Conservation (phyloP, 2,888 invertebrate species). For the Leptopilina drosophilae region DNA sequence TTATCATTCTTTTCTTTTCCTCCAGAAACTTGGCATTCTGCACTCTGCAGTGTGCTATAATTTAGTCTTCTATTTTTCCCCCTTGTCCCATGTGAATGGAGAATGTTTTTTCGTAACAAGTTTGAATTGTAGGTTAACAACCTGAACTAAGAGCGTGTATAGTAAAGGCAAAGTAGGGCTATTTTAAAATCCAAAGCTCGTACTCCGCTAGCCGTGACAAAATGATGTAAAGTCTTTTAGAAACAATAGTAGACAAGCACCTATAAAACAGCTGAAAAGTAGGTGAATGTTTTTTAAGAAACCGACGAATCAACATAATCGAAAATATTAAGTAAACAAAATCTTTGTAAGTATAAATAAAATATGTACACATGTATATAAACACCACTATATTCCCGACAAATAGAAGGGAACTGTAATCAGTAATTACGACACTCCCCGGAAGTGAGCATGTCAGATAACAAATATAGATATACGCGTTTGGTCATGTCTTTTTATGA, state of each 20-base stretch:
- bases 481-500: constrained; percentile 1
- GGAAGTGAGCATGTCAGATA: constrained; percentile 24
- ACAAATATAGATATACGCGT: constrained; percentile 10
- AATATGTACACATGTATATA: background rate
- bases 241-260: background rate
- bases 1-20: too few species aligned
- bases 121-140: constrained; percentile 9
- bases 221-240: constrained; percentile 15
- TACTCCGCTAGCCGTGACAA: constrained; percentile 2
- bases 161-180: constrained; percentile 18
- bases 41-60: background rate
- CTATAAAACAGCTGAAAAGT: background rate
- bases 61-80: background rate
- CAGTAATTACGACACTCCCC: constrained; percentile 31
- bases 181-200: constrained; percentile 36
- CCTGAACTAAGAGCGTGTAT: constrained; percentile 5
- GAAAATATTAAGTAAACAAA: background rate
- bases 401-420: constrained; percentile 14
- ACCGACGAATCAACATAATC: background rate
- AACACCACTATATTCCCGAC: background rate
- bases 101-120: constrained; percentile 8
- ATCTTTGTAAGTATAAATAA: background rate
- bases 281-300: background rate
- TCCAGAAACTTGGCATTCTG: background rate
- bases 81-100: background rate